phyloP scores from a whole-genome alignment of 2,113 vertebrate species.

The Otolemur garnettii region DNA sequence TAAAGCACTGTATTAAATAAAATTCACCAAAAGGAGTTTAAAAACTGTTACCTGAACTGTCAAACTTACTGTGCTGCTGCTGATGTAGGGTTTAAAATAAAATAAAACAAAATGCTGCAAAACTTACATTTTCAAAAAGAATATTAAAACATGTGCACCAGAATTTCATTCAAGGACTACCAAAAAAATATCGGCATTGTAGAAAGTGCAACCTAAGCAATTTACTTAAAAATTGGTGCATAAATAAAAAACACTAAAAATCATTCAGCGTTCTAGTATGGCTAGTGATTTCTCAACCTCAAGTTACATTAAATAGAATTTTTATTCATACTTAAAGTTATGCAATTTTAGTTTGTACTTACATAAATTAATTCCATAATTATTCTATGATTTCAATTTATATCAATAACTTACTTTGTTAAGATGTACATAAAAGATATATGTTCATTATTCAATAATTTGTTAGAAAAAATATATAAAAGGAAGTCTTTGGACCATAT shows the following conservation, averaged over 20 bases:
- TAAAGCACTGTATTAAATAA: background rate
- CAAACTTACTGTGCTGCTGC: background rate
- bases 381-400: background rate
- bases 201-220: background rate
- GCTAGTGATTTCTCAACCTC: background rate
- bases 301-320: background rate
- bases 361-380: background rate
- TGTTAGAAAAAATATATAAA: background rate
- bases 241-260: background rate
- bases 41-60: background rate
- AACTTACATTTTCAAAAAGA: background rate
- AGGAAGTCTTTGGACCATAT: background rate
- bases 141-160: background rate
- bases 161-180: background rate
- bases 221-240: background rate
- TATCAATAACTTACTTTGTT: background rate
- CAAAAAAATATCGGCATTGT: background rate
- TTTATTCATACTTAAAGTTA: background rate
- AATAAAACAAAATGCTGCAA: background rate
- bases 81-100: background rate
- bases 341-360: background rate
- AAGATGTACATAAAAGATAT: background rate
- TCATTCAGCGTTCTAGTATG: background rate
- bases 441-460: background rate
- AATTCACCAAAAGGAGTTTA: background rate